A percentile compares a stretch with the other conserved stretches of the same genome.
These are phyloP conservation scores for Asobara japonica DNA, from an alignment of 1,140 invertebrate genomes.

Conservation along the genomic window DNA sequence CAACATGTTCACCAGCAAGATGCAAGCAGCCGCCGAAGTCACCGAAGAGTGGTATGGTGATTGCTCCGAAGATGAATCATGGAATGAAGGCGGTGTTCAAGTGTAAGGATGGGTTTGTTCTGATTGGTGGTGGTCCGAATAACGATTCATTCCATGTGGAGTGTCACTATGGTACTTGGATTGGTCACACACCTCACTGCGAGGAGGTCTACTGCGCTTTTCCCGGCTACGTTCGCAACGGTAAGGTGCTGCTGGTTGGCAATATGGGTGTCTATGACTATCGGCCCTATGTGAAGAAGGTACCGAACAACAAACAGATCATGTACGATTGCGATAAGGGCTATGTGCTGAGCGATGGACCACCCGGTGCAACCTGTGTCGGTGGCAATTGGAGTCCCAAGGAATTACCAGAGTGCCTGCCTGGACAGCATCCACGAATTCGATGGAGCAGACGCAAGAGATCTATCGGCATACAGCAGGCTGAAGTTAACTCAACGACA, in stretches of 20 bases:
- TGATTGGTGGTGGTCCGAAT: slow-evolving; percentile 72
- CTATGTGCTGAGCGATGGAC: slow-evolving; percentile 85
- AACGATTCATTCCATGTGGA: slow-evolving; percentile 72
- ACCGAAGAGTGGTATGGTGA: slow-evolving; percentile 92
- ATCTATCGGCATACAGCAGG: slow-evolving; percentile 62
- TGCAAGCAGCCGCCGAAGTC: slow-evolving; percentile 90
- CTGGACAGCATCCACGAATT: slow-evolving; percentile 84
- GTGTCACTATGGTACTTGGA: slow-evolving; percentile 95
- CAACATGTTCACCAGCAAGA: slow-evolving; percentile 85
- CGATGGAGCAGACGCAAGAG: slow-evolving; percentile 78
- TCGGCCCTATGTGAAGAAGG: slow-evolving; percentile 91
- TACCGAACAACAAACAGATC: slow-evolving; percentile 94
- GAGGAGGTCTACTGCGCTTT: slow-evolving; percentile 94
- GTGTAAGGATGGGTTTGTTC: slow-evolving; percentile 89
- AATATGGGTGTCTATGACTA: slow-evolving; percentile 98
- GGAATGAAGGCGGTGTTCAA: slow-evolving; percentile 91
- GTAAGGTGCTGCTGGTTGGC: slow-evolving; percentile 92
- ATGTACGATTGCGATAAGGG: slow-evolving; percentile 96
- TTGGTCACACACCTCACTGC: slow-evolving; percentile 84
- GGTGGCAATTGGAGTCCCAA: slow-evolving; percentile 88
- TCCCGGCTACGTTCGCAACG: slow-evolving; percentile 90
- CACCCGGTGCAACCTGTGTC: slow-evolving; percentile 92
- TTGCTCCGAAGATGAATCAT: slow-evolving; percentile 95
- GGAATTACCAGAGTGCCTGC: slow-evolving; percentile 77
- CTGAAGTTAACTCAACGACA: slow-evolving; percentile 38